Evolutionary conservation across 1,140 invertebrate species (phyloP).

Genomic region (Maconellicoccus hirsutus): DNA sequence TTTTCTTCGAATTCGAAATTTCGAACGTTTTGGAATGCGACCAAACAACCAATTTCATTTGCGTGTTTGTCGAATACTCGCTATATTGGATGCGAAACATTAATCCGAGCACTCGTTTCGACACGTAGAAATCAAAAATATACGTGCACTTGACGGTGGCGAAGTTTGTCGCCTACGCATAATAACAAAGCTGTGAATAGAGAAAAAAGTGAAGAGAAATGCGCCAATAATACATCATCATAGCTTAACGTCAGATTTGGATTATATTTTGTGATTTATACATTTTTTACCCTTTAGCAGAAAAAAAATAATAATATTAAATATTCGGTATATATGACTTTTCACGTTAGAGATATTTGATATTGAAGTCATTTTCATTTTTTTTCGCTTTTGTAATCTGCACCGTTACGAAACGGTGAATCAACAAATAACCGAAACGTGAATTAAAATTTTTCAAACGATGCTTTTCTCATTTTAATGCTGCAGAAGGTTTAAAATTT

Average conservation of each 20-base stretch:
- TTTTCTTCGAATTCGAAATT: too few relatives aligned
- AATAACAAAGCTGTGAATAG: background rate
- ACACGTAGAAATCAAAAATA: too few relatives aligned
- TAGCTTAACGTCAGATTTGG: constrained; percentile 22
- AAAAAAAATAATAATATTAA: constrained; percentile 13
- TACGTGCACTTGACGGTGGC: too few relatives aligned
- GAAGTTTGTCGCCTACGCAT: background rate
- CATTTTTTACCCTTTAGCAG: background rate
- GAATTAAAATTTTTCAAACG: constrained; percentile 1
- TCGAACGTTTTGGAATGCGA: too few relatives aligned
- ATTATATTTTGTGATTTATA: constrained; percentile 19
- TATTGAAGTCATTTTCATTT: constrained; percentile 5
- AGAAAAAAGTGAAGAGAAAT: constrained; percentile 13
- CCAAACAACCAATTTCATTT: too few relatives aligned
- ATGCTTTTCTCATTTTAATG: too few relatives aligned
- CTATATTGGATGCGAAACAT: too few relatives aligned
- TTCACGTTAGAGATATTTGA: constrained; percentile 16
- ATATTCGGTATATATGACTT: constrained; percentile 19
- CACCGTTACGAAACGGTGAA: background rate
- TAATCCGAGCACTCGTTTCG: too few relatives aligned
- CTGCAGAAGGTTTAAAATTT: too few relatives aligned
- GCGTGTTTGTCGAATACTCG: too few relatives aligned
- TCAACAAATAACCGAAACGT: background rate
- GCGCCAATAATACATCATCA: constrained; percentile 19
- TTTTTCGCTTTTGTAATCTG: background rate